phyloP scores from a whole-genome alignment of 2,113 vertebrate genomes.

The Phoenicopterus ruber region DNA sequence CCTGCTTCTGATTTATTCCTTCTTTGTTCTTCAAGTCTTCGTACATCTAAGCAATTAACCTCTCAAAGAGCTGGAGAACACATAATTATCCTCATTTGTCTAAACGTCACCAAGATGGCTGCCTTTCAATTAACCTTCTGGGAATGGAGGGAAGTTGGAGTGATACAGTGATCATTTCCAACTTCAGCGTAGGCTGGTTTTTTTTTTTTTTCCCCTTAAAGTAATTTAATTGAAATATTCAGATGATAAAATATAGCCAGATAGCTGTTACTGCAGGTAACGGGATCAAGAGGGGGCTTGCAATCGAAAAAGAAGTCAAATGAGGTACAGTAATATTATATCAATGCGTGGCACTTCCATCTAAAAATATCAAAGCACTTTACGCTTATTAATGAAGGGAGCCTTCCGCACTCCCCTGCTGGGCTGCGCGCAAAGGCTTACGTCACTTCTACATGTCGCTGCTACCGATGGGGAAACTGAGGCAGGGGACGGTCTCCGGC shows the following conservation, averaged over 20 bases:
- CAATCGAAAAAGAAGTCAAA: conserved; percentile 58
- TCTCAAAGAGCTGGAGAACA: conserved; percentile 80
- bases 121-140: conserved; percentile 85
- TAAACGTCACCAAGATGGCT: conserved; percentile 81
- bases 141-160: conserved; percentile 77
- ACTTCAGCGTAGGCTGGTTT: conserved; percentile 63
- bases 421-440: not conserved
- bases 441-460: accelerated
- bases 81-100: conserved; percentile 84
- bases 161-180: conserved; percentile 81
- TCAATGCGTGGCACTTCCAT: conserved; percentile 34
- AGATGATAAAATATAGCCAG: conserved; percentile 73
- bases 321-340: conserved; percentile 58
- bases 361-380: conserved; percentile 38
- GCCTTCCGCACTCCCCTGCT: not conserved
- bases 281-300: conserved; percentile 62
- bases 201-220: conserved; percentile 4
- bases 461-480: not conserved
- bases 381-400: conserved; percentile 14
- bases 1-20: conserved; percentile 78
- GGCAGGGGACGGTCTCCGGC: not conserved
- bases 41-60: conserved; percentile 84
- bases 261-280: conserved; percentile 73
- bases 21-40: conserved; percentile 79
- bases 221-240: conserved; percentile 80